Evolutionary conservation across 1,140 invertebrate genomes (phyloP).

Genomic region (Halesus radiatus): DNA sequence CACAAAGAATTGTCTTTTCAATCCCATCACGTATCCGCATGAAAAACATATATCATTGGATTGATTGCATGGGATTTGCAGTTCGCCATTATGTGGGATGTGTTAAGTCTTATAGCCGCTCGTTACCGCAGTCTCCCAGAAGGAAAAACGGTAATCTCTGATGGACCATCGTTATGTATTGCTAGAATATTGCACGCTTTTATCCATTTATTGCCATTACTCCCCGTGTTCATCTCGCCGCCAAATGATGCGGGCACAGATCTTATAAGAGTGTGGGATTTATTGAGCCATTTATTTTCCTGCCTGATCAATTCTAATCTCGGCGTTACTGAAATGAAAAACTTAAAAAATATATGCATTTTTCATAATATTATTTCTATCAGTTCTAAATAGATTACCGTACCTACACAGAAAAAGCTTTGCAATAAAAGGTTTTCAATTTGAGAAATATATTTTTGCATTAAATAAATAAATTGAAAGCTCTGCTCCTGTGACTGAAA

Average conservation of each 20-base stretch:
- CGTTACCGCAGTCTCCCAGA: constrained; percentile 31
- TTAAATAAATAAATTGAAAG: no score
- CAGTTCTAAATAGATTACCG: no score
- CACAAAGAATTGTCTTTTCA: background rate
- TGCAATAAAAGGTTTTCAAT: no score
- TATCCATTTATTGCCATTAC: background rate
- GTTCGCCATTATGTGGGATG: constrained; percentile 43
- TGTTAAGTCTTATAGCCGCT: constrained; percentile 44
- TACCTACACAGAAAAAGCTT: no score
- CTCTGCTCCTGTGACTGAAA: no score
- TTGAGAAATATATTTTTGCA: no score
- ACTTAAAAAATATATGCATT: no score
- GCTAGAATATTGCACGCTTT: constrained; percentile 16
- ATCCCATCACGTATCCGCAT: background rate
- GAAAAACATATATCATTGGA: constrained; percentile 30
- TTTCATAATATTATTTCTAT: no score
- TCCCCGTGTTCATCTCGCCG: background rate
- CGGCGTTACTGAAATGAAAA: no score
- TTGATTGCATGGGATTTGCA: constrained; percentile 46
- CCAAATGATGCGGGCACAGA: constrained; percentile 6
- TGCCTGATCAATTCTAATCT: no score
- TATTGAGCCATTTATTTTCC: constrained; percentile 16
- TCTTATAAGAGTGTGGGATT: constrained; percentile 1
- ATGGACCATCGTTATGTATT: constrained; percentile 51
- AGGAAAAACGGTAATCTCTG: constrained; percentile 52